Evolutionary conservation across 2,797 vertebrate genomes (phyloP).

Genomic region (Chloroceryle amazona): DNA sequence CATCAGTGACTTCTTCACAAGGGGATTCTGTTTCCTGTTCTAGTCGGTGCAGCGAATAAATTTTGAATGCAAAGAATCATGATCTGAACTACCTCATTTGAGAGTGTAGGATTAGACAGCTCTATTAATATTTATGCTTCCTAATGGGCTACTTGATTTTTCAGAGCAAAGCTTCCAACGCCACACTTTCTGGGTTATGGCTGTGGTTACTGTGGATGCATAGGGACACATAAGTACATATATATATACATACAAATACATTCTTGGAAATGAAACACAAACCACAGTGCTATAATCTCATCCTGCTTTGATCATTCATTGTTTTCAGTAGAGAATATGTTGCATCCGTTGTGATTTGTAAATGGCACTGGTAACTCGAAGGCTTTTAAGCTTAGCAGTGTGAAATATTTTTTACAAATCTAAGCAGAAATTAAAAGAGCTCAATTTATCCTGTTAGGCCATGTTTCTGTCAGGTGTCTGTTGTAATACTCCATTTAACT

Average conservation of each 20-base stretch:
- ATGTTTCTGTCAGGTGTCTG: background rate
- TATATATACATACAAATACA: background rate
- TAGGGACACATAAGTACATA: background rate
- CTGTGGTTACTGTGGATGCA: conserved; percentile 1
- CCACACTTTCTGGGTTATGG: background rate
- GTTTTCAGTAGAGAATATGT: background rate
- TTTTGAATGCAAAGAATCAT: conserved; percentile 66
- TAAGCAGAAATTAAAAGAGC: background rate
- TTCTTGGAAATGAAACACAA: background rate
- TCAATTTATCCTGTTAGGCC: background rate
- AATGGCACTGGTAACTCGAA: background rate
- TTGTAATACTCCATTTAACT: background rate
- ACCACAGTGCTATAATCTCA: background rate
- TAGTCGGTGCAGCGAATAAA: conserved; percentile 40
- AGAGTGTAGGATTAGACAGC: conserved; percentile 62
- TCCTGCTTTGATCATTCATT: background rate
- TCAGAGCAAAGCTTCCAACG: conserved; percentile 52
- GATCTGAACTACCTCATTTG: conserved; percentile 65
- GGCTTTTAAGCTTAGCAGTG: background rate
- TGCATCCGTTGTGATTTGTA: background rate
- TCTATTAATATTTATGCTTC: conserved; percentile 75
- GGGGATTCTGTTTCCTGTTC: conserved; percentile 48
- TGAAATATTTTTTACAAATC: background rate
- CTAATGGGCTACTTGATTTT: conserved; percentile 69
- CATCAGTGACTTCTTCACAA: conserved; percentile 8